Percentiles rank a stretch among this genome's conserved stretches.
These are phyloP conservation scores for Lasioglossum baleicum DNA, from an alignment of 1,140 invertebrate species.

Conservation along the genomic window DNA sequence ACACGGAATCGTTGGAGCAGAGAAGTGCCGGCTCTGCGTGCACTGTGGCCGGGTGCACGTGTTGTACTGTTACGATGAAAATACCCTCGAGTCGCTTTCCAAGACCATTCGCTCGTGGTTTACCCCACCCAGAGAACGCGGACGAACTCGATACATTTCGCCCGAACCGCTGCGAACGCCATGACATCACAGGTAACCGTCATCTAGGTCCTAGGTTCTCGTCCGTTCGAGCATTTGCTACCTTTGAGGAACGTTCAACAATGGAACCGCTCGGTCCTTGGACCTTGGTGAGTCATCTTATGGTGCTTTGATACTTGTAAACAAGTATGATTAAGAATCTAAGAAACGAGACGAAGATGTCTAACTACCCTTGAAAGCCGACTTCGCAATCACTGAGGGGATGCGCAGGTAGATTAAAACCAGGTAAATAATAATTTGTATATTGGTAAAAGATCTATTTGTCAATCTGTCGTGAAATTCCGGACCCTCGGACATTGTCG, in stretches of 20 bases:
- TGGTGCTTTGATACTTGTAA: too few species aligned
- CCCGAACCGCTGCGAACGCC: constrained; percentile 11
- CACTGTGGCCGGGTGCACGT: constrained; percentile 68
- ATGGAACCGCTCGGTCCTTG: background rate
- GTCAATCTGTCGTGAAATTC: background rate
- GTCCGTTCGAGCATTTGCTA: background rate
- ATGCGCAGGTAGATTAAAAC: too few species aligned
- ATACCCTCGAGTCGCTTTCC: constrained; percentile 69
- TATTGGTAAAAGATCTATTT: background rate
- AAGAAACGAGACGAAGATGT: too few species aligned
- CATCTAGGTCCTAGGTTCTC: background rate
- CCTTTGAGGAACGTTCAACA: background rate
- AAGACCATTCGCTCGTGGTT: constrained; percentile 64
- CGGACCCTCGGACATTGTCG: too few species aligned
- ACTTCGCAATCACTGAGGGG: too few species aligned
- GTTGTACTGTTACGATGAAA: constrained; percentile 75
- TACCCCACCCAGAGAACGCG: constrained; percentile 64
- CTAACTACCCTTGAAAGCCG: too few species aligned
- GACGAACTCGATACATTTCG: constrained; percentile 42
- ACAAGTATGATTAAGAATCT: too few species aligned
- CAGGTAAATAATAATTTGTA: too few species aligned
- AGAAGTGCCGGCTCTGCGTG: constrained; percentile 50
- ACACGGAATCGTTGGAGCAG: constrained; percentile 18
- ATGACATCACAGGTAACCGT: background rate
- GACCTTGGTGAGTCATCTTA: too few species aligned